Evolutionary conservation across 2,888 invertebrate genomes (phyloP).

Genomic region (Callyntrura guangdongensis): DNA sequence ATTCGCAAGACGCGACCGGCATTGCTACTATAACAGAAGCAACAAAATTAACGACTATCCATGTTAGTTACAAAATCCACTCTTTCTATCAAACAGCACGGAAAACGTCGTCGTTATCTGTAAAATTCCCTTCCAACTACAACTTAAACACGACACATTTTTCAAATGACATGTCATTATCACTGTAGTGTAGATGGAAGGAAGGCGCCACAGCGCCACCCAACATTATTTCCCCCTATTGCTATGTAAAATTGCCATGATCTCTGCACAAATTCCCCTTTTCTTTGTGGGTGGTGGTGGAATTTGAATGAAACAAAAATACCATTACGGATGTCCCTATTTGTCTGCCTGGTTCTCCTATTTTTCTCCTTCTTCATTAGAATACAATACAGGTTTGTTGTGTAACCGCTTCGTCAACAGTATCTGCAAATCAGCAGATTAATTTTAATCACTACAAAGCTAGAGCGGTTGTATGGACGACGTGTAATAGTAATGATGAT

Average conservation of each 20-base stretch:
- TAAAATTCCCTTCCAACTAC: too few relatives aligned
- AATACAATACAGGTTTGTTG: slow-evolving; percentile 21
- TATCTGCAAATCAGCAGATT: slow-evolving; percentile 1
- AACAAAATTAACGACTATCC: not conserved
- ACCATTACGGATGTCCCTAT: not conserved
- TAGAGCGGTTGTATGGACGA: slow-evolving; percentile 10
- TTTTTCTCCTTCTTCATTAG: slow-evolving; percentile 25
- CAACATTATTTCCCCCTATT: not conserved
- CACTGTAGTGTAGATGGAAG: slow-evolving; percentile 9
- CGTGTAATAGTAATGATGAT: not conserved
- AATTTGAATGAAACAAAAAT: slow-evolving; percentile 2
- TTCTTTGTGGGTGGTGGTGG: slow-evolving; percentile 62
- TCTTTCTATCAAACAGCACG: too few relatives aligned
- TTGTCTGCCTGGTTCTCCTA: not conserved
- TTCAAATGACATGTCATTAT: slow-evolving; percentile 44
- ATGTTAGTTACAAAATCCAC: not conserved
- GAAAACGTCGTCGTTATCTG: too few relatives aligned
- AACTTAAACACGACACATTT: not conserved
- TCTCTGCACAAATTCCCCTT: not conserved
- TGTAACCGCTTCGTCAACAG: not conserved
- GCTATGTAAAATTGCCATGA: not conserved
- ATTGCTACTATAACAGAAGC: not conserved
- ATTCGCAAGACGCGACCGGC: too few relatives aligned
- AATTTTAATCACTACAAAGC: slow-evolving; percentile 1
- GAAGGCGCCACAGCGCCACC: slow-evolving; percentile 64